These are phyloP conservation scores for Spinus olivaceus DNA, from an alignment of 2,797 vertebrate species.

Conservation along the genomic window DNA sequence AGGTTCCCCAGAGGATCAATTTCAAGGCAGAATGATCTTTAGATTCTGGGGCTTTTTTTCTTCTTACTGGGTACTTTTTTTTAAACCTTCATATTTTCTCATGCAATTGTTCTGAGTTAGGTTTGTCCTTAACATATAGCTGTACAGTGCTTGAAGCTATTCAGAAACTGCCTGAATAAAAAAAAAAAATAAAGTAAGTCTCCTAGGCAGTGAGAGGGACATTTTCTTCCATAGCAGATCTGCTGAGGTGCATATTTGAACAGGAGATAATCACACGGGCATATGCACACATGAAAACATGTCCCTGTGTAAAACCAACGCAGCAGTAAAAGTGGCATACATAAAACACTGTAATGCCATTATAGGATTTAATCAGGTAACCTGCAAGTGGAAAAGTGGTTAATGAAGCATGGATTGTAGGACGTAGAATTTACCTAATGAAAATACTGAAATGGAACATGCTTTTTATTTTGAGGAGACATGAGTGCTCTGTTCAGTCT, in stretches of 20 bases:
- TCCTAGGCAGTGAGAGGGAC: neutral
- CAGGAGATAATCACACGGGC: neutral
- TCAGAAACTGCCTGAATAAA: neutral
- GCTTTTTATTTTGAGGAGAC: neutral
- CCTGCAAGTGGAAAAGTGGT: neutral
- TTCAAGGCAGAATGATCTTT: neutral
- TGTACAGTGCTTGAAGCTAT: neutral
- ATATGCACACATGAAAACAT: fast-evolving
- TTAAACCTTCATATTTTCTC: neutral
- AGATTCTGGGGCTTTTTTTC: neutral
- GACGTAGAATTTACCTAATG: neutral
- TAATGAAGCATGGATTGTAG: neutral
- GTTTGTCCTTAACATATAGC: neutral
- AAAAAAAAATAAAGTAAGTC: neutral
- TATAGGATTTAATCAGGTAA: neutral
- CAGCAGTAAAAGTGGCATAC: neutral
- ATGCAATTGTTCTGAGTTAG: neutral
- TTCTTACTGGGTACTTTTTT: neutral
- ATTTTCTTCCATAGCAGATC: neutral
- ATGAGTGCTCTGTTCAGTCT: neutral
- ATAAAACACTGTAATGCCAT: neutral
- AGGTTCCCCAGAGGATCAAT: neutral
- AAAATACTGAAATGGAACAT: neutral
- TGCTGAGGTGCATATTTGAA: neutral
- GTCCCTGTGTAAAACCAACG: neutral